Percentiles rank a stretch among this genome's conserved stretches.
phyloP scores from a whole-genome alignment of 2,888 invertebrate species.

The Unio delphinus region DNA sequence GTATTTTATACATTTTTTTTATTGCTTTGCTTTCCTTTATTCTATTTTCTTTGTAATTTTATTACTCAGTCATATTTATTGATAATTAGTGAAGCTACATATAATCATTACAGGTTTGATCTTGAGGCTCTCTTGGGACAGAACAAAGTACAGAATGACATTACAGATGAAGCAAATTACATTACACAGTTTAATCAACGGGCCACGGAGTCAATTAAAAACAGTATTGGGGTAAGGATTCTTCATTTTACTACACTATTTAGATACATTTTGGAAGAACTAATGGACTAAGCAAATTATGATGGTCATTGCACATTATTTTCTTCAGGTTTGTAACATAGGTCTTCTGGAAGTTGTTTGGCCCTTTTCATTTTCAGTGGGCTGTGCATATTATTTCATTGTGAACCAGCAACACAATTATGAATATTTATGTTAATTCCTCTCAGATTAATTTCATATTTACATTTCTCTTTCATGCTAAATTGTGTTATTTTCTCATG shows the following conservation, averaged over 20 bases:
- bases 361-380: no score
- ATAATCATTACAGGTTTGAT: conserved; percentile 52
- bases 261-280: not conserved
- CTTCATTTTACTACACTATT: not conserved
- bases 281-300: no score
- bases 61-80: not conserved
- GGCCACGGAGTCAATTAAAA: conserved; percentile 75
- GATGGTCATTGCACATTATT: not conserved
- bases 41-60: not conserved
- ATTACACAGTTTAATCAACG: conserved; percentile 69
- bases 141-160: conserved; percentile 49
- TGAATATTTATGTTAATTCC: no score
- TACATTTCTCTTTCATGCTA: no score
- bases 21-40: not conserved
- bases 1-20: no score
- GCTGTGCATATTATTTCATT: no score
- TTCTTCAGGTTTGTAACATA: not conserved
- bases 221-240: conserved; percentile 72
- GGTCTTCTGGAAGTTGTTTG: no score
- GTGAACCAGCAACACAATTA: no score
- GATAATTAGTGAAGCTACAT: not conserved
- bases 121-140: conserved; percentile 48
- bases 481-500: no score
- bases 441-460: no score
- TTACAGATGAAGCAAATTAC: conserved; percentile 46